Evolutionary conservation across 2,113 vertebrate genomes (phyloP).

Genomic region (Chionis minor): DNA sequence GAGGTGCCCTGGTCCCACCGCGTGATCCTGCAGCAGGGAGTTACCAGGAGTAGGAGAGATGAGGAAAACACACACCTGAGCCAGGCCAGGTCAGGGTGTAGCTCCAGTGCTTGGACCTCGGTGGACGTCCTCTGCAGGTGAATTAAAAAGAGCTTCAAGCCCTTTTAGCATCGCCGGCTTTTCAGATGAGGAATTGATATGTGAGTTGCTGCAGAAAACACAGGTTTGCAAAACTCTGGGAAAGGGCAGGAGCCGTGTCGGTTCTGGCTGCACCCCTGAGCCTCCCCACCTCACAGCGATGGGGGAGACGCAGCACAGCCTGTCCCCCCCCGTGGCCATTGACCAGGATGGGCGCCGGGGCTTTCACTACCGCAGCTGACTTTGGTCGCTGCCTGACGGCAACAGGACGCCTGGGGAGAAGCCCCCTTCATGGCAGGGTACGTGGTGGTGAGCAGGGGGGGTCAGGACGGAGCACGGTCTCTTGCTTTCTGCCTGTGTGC

Average conservation of each 20-base stretch:
- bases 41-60: neutral
- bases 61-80: neutral
- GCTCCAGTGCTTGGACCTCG: neutral
- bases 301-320: neutral
- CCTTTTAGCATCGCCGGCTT: too few relatives aligned
- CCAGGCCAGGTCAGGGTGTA: neutral
- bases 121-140: too few relatives aligned
- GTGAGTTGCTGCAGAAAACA: neutral
- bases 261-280: neutral
- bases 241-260: rapidly evolving
- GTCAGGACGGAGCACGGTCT: rapidly evolving
- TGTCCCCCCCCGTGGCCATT: too few relatives aligned
- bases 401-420: rapidly evolving
- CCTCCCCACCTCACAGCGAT: neutral
- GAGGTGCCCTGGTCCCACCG: neutral
- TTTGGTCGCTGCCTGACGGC: neutral
- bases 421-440: neutral
- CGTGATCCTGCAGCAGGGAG: neutral
- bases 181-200: too few relatives aligned
- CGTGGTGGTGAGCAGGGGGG: neutral
- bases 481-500: neutral
- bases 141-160: neutral
- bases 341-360: rapidly evolving
- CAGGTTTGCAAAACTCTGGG: neutral
- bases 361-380: neutral